phyloP scores from a whole-genome alignment of 2,797 vertebrate genomes.

The Coracias cyanogaster region DNA sequence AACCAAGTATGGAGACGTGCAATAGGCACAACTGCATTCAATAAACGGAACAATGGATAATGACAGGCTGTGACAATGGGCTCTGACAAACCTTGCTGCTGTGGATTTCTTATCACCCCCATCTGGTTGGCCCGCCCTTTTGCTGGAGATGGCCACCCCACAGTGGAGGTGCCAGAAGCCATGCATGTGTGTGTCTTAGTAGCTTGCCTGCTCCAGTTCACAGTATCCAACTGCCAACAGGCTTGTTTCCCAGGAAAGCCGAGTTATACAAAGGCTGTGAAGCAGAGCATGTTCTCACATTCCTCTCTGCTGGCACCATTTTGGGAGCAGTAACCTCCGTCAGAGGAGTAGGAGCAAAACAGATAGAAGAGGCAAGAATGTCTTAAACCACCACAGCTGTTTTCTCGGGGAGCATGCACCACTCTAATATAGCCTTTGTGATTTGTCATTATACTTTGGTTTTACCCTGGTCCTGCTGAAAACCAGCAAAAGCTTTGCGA shows the following conservation, averaged over 20 bases:
- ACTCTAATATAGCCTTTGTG: not conserved
- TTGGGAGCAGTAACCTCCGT: not conserved
- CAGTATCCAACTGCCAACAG: not conserved
- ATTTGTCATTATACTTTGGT: constrained; percentile 1
- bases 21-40: constrained; percentile 6
- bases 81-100: not conserved
- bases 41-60: not conserved
- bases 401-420: not conserved
- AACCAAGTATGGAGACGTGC: not conserved
- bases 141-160: not conserved
- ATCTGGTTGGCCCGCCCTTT: not conserved
- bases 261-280: not conserved
- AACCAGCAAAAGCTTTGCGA: constrained; percentile 2
- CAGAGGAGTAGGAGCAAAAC: not conserved
- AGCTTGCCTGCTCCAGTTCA: not conserved
- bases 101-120: not conserved
- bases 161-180: not conserved
- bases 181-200: not conserved
- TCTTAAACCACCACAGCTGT: not conserved
- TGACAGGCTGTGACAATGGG: not conserved
- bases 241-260: not conserved
- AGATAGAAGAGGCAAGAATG: not conserved
- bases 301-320: not conserved
- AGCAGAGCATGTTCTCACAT: not conserved
- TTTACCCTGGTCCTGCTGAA: constrained; percentile 2